These are phyloP conservation scores for Drosophila neonasuta DNA, from an alignment of 2,888 invertebrate species.

Conservation along the genomic window DNA sequence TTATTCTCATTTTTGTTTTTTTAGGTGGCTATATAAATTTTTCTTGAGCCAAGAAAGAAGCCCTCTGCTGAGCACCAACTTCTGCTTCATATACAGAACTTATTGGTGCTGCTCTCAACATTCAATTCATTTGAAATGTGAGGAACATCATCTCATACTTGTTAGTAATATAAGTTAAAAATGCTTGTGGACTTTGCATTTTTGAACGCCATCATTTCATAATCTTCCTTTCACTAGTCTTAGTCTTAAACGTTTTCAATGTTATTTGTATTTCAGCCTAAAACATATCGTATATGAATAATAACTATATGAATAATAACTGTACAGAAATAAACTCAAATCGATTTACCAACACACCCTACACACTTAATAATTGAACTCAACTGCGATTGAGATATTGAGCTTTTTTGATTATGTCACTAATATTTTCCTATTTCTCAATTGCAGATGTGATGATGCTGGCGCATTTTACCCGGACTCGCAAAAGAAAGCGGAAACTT, in stretches of 20 bases:
- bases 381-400: neutral
- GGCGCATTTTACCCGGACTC: conserved; percentile 76
- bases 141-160: too few species aligned
- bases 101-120: too few species aligned
- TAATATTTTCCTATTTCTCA: conserved; percentile 11
- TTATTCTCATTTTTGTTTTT: too few species aligned
- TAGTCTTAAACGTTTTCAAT: conserved; percentile 10
- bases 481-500: conserved; percentile 80
- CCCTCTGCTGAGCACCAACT: too few species aligned
- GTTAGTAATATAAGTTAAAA: neutral
- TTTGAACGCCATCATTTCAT: neutral
- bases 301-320: neutral
- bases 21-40: too few species aligned
- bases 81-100: too few species aligned
- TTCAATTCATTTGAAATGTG: too few species aligned
- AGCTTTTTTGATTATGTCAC: neutral
- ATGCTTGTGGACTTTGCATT: neutral
- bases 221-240: neutral
- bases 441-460: conserved; percentile 37
- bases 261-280: conserved; percentile 25
- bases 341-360: conserved; percentile 2
- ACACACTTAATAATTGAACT: conserved; percentile 2
- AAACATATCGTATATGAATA: neutral
- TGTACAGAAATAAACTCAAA: conserved; percentile 11
- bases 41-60: too few species aligned